A percentile compares a stretch with the other conserved stretches of the same genome.
These are phyloP conservation scores for Motacilla alba DNA, from an alignment of 2,113 vertebrate genomes.

Conservation along the genomic window DNA sequence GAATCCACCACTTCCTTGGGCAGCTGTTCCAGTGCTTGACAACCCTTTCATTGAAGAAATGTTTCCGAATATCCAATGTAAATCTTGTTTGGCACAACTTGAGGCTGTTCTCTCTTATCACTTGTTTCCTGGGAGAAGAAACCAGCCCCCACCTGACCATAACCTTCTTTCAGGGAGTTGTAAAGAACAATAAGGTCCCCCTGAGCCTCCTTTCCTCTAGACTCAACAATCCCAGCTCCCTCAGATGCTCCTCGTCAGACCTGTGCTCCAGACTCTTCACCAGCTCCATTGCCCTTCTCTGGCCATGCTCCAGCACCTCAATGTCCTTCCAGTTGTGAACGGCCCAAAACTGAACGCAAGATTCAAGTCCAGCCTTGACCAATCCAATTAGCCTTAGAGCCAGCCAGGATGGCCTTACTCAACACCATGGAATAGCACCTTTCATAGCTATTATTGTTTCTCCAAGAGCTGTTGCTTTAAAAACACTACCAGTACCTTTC, in stretches of 20 bases:
- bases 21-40: neutral
- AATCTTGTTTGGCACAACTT: neutral
- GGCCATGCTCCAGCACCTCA: neutral
- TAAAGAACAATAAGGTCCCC: neutral
- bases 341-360: neutral
- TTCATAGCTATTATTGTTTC: neutral
- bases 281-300: neutral
- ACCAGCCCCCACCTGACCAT: neutral
- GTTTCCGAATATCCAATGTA: neutral
- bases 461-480: slow-evolving; percentile 29
- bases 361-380: neutral
- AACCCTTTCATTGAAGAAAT: neutral
- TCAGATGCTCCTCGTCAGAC: neutral
- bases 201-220: neutral
- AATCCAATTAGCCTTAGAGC: neutral
- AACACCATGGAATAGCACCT: neutral
- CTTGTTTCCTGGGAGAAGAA: neutral
- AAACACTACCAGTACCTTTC: neutral
- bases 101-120: neutral
- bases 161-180: neutral
- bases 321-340: neutral
- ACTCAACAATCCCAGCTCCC: neutral
- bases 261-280: neutral
- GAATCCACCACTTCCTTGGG: neutral
- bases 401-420: neutral